These are phyloP conservation scores for Drosophila seguyi DNA, from an alignment of 1,140 invertebrate species.

Conservation along the genomic window DNA sequence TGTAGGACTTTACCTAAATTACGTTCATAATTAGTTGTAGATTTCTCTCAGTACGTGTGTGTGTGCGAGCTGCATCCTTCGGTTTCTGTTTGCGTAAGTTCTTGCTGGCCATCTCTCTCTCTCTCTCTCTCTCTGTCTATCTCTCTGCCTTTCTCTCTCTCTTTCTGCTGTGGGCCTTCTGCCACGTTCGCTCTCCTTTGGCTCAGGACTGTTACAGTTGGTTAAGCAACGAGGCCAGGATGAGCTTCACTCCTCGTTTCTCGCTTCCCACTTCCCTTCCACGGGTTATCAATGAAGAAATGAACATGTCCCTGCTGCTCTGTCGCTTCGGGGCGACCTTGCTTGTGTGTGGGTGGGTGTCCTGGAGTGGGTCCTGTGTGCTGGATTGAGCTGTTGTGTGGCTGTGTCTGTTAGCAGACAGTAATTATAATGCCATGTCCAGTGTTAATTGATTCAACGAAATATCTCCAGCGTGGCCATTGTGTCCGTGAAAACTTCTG, in stretches of 20 bases:
- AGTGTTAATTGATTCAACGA: conserved; percentile 84
- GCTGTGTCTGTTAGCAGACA: conserved; percentile 60
- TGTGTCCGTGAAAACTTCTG: conserved; percentile 29
- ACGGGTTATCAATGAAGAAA: conserved; percentile 44
- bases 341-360: conserved; percentile 35
- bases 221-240: conserved; percentile 80
- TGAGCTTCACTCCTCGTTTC: conserved; percentile 25
- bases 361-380: conserved; percentile 12
- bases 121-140: background rate
- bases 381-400: conserved; percentile 1
- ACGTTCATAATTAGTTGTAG: background rate
- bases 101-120: conserved; percentile 1
- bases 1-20: no score
- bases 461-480: conserved; percentile 54
- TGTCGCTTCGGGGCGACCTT: conserved; percentile 72
- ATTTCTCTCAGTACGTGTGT: background rate
- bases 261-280: conserved; percentile 5
- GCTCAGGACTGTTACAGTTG: conserved; percentile 61
- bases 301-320: conserved; percentile 55
- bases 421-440: conserved; percentile 84
- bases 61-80: conserved; percentile 44
- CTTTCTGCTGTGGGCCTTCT: background rate
- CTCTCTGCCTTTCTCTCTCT: background rate
- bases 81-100: conserved; percentile 59
- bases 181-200: background rate